These are phyloP conservation scores for Clusia tigrina DNA, from an alignment of 2,888 invertebrate species.

Conservation along the genomic window DNA sequence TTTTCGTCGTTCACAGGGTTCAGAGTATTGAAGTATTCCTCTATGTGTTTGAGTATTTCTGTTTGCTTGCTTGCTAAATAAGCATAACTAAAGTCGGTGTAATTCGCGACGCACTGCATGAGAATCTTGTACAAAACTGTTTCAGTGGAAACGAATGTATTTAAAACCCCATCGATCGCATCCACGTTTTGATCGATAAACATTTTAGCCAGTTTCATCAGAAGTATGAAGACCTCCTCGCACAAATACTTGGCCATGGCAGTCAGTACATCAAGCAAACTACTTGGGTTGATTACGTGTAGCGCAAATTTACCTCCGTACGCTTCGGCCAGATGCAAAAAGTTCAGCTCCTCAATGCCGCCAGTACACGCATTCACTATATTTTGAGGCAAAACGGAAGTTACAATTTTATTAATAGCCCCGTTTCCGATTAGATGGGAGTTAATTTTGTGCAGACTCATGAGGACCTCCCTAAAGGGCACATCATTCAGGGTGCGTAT, in stretches of 20 bases:
- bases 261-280: constrained; percentile 46
- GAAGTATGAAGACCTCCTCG: constrained; percentile 35
- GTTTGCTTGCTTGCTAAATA: constrained; percentile 35
- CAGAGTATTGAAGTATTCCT: constrained; percentile 32
- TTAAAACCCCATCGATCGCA: constrained; percentile 40
- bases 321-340: constrained; percentile 26
- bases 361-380: constrained; percentile 27
- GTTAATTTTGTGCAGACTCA: constrained; percentile 38
- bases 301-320: constrained; percentile 49
- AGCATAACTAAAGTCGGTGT: constrained; percentile 37
- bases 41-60: constrained; percentile 32
- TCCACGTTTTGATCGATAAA: constrained; percentile 48
- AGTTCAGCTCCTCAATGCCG: constrained; percentile 26
- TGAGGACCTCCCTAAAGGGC: constrained; percentile 46
- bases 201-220: constrained; percentile 44
- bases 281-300: constrained; percentile 44
- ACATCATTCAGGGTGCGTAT: constrained; percentile 58
- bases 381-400: constrained; percentile 35
- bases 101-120: constrained; percentile 44
- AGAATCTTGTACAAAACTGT: constrained; percentile 49
- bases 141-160: constrained; percentile 51
- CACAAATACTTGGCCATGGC: constrained; percentile 43
- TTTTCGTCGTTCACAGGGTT: constrained; percentile 23
- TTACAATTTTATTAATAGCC: neutral
- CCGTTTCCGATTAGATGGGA: constrained; percentile 34